phyloP scores from a whole-genome alignment of 2,797 vertebrate genomes.

The Epinephelus coioides region DNA sequence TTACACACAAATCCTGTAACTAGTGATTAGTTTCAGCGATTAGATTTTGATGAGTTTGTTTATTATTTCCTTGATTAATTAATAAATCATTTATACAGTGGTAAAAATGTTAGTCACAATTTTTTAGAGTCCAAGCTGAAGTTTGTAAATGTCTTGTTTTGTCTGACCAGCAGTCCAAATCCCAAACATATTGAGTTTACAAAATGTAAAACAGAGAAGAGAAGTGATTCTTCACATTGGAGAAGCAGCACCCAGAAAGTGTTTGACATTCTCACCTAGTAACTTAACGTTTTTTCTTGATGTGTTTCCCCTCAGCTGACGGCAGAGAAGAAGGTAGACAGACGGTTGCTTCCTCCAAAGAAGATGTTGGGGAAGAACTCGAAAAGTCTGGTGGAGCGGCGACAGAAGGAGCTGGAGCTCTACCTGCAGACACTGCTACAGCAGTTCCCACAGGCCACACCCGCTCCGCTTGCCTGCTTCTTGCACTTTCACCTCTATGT shows the following conservation, averaged over 20 bases:
- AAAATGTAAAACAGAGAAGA: neutral
- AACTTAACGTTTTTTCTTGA: neutral
- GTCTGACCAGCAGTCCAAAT: neutral
- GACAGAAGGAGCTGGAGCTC: constrained; percentile 95
- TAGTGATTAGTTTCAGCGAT: no score
- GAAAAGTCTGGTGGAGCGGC: constrained; percentile 94
- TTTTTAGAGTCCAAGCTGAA: neutral
- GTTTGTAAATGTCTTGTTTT: neutral
- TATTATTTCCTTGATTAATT: no score
- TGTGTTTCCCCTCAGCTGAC: constrained; percentile 86
- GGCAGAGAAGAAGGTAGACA: constrained; percentile 93
- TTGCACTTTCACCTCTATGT: constrained; percentile 96
- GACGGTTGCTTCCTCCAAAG: constrained; percentile 95
- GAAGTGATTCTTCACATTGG: neutral
- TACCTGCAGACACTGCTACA: constrained; percentile 94
- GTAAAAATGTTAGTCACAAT: neutral
- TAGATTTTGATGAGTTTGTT: no score
- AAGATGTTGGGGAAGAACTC: constrained; percentile 99
- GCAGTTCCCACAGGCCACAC: constrained; percentile 90
- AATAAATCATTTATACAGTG: no score
- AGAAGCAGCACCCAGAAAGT: neutral
- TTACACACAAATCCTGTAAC: no score
- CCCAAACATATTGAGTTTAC: neutral
- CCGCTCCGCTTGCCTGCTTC: constrained; percentile 91
- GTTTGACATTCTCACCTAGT: neutral